phyloP scores from a whole-genome alignment of 2,888 invertebrate genomes.

The Melanostoma mellinum region DNA sequence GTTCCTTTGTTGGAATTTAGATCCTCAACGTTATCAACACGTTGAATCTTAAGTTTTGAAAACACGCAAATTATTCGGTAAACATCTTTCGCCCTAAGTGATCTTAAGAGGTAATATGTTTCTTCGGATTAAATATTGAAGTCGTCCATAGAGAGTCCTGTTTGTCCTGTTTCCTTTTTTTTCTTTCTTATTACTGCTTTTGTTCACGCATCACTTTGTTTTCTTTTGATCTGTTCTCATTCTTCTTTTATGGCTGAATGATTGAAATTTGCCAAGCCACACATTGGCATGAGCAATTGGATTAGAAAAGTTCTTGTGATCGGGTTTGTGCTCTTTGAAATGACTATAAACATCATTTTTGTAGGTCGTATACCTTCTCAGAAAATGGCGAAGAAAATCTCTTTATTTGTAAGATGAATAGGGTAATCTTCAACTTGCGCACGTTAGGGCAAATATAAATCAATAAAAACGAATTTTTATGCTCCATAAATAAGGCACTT shows the following conservation, averaged over 20 bases:
- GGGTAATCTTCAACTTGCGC: constrained; percentile 9
- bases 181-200: constrained; percentile 2
- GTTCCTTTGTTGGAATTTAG: constrained; percentile 24
- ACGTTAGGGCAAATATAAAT: constrained; percentile 38
- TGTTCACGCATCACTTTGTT: constrained; percentile 13
- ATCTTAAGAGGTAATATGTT: constrained; percentile 10
- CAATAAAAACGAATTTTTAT: constrained; percentile 60
- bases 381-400: constrained; percentile 35
- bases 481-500: constrained; percentile 58
- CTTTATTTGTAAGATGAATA: constrained; percentile 35
- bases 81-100: constrained; percentile 45
- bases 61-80: constrained; percentile 37
- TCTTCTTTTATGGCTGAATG: constrained; percentile 28
- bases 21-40: constrained; percentile 28
- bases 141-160: constrained; percentile 15
- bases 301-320: constrained; percentile 42
- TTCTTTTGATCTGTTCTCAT: constrained; percentile 23
- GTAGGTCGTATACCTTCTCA: neutral
- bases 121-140: neutral
- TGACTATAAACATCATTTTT: constrained; percentile 9
- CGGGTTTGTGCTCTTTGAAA: neutral
- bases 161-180: constrained; percentile 31
- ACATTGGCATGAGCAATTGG: constrained; percentile 52
- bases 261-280: constrained; percentile 54
- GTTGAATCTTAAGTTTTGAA: neutral